Conservation (phyloP, 2,888 invertebrate species). For the Marasmarcha lunaedactyla region DNA sequence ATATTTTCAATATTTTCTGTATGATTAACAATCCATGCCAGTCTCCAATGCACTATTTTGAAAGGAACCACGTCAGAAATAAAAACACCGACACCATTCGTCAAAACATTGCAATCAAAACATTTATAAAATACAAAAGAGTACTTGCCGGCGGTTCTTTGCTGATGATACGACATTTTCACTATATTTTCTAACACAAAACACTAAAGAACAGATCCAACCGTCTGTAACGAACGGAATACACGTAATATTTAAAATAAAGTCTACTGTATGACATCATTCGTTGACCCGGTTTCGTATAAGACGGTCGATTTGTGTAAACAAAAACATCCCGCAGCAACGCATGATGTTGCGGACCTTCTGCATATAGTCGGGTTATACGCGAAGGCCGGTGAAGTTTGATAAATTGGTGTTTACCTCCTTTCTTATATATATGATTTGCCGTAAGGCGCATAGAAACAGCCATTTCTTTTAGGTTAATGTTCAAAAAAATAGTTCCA, state of each 20-base stretch:
- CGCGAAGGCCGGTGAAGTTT: too few relatives aligned
- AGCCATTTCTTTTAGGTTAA: too few relatives aligned
- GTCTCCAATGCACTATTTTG: too few relatives aligned
- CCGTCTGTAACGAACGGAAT: constrained; percentile 39
- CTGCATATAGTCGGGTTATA: too few relatives aligned
- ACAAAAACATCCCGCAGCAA: constrained; percentile 23
- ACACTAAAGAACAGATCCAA: constrained; percentile 20
- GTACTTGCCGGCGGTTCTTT: constrained; percentile 41
- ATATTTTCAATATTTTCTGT: too few relatives aligned
- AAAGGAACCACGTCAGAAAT: neutral
- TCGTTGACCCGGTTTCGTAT: constrained; percentile 40
- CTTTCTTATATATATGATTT: too few relatives aligned
- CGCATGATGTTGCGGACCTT: too few relatives aligned
- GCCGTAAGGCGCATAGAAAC: too few relatives aligned
- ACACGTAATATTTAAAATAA: constrained; percentile 66
- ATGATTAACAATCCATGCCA: too few relatives aligned
- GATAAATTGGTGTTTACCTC: too few relatives aligned
- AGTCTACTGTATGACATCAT: constrained; percentile 54
- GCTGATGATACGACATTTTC: constrained; percentile 41
- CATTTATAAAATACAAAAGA: constrained; percentile 2
- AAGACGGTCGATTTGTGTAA: constrained; percentile 23
- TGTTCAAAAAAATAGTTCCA: too few relatives aligned
- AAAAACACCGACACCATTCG: neutral
- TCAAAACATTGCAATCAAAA: neutral
- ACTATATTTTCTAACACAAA: neutral